Evolutionary conservation across 2,113 vertebrate species (phyloP).

Genomic region (Lagenorhynchus albirostris): DNA sequence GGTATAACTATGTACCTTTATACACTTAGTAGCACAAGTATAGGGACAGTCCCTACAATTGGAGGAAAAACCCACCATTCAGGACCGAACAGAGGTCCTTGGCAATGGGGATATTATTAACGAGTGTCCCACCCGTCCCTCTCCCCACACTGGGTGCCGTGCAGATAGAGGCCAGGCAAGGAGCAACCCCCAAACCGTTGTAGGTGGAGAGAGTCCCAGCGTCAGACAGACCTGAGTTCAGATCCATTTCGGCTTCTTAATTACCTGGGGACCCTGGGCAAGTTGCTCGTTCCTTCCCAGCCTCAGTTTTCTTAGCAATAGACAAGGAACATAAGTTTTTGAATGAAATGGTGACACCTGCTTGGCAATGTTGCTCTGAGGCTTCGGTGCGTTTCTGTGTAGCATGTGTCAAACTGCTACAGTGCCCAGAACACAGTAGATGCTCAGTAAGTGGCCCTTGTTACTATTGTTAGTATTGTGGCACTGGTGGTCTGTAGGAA

Average conservation of each 20-base stretch:
- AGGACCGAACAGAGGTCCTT: neutral
- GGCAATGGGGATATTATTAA: neutral
- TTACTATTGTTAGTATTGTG: neutral
- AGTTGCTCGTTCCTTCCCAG: neutral
- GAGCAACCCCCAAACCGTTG: neutral
- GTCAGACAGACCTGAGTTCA: neutral
- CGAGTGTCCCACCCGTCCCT: rapidly evolving
- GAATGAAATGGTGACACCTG: neutral
- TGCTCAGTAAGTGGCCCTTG: neutral
- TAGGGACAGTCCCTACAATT: neutral
- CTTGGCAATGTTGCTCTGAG: neutral
- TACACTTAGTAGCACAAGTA: neutral
- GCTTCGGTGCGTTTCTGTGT: neutral
- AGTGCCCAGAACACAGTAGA: neutral
- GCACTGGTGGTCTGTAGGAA: neutral
- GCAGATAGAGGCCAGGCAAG: neutral
- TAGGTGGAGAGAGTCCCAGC: neutral
- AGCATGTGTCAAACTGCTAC: neutral
- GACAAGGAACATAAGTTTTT: neutral
- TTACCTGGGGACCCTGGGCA: neutral
- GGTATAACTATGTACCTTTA: neutral
- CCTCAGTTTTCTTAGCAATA: neutral
- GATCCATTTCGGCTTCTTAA: neutral
- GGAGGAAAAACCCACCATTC: neutral
- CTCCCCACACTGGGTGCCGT: too few species aligned